phyloP scores from a whole-genome alignment of 1,140 invertebrate species.

The Oryzaephilus surinamensis region DNA sequence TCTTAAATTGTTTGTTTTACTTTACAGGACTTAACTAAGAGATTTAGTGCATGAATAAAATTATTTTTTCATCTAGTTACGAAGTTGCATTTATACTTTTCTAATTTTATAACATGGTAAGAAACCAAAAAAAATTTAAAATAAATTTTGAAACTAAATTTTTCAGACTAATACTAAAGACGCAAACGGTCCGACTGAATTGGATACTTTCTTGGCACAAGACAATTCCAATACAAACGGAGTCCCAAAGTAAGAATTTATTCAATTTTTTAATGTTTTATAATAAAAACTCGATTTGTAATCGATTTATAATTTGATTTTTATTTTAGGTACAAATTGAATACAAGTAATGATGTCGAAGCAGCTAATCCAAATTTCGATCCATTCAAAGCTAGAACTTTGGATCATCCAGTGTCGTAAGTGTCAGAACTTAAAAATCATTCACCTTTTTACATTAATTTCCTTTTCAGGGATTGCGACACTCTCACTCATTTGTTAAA shows the following conservation, averaged over 20 bases:
- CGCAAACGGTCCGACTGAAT: slow-evolving; percentile 41
- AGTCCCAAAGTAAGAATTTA: slow-evolving; percentile 22
- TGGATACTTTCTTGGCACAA: slow-evolving; percentile 54
- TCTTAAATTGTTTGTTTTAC: too few relatives aligned
- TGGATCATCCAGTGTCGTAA: slow-evolving; percentile 73
- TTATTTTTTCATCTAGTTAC: too few relatives aligned
- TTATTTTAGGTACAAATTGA: slow-evolving; percentile 52
- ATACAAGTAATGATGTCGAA: slow-evolving; percentile 41
- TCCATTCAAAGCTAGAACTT: slow-evolving; percentile 59
- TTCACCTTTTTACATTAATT: slow-evolving; percentile 3
- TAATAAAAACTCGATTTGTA: too few relatives aligned
- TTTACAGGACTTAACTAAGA: too few relatives aligned
- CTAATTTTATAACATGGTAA: too few relatives aligned
- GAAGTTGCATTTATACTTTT: too few relatives aligned
- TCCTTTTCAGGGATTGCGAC: slow-evolving; percentile 57
- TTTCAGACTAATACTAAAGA: too few relatives aligned
- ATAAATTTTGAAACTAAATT: too few relatives aligned
- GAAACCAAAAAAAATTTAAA: too few relatives aligned
- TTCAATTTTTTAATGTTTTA: too few relatives aligned
- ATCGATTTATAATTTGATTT: slow-evolving; percentile 3
- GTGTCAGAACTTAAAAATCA: slow-evolving; percentile 34
- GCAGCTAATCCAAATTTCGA: slow-evolving; percentile 48
- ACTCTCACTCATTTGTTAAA: slow-evolving; percentile 79
- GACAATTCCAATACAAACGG: slow-evolving; percentile 43
- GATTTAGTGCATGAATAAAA: too few relatives aligned